A percentile compares a stretch with the other conserved stretches of the same genome.
Evolutionary conservation across 2,113 vertebrate species (phyloP).

Genomic region (Mixornis gularis): DNA sequence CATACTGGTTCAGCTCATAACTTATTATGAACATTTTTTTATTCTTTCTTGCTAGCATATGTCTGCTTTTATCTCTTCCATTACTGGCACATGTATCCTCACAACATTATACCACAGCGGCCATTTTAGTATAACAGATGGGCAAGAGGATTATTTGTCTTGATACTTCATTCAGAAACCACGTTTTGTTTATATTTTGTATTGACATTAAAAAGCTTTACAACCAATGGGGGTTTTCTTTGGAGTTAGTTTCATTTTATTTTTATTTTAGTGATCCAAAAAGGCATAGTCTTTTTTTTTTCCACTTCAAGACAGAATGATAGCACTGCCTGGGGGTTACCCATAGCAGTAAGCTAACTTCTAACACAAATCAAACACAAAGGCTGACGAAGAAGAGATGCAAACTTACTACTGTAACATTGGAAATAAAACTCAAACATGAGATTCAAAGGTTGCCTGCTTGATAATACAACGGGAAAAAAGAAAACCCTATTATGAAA

Average conservation of each 20-base stretch:
- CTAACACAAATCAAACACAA: constrained; percentile 18
- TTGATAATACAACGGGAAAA: neutral
- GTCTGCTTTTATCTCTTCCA: constrained; percentile 28
- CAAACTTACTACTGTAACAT: neutral
- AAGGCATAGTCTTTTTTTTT: constrained; percentile 1
- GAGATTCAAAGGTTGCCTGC: constrained; percentile 16
- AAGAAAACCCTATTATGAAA: neutral
- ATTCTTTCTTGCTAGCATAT: constrained; percentile 47
- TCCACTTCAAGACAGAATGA: constrained; percentile 12
- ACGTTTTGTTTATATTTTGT: constrained; percentile 66
- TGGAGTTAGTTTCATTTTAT: constrained; percentile 53
- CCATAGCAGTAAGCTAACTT: constrained; percentile 20
- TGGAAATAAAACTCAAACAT: neutral
- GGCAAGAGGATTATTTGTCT: constrained; percentile 54
- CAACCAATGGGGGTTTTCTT: constrained; percentile 16
- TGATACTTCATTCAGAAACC: constrained; percentile 51
- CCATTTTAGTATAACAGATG: constrained; percentile 67
- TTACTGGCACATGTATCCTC: constrained; percentile 31
- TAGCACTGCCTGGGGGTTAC: constrained; percentile 57
- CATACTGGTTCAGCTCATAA: constrained; percentile 6
- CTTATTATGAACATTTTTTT: constrained; percentile 44
- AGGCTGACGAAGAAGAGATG: constrained; percentile 32
- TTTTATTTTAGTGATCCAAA: constrained; percentile 38
- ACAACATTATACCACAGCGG: neutral
- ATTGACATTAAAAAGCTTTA: constrained; percentile 62